phyloP scores from a whole-genome alignment of 2,888 invertebrate species.

The Calephelis perditalis region DNA sequence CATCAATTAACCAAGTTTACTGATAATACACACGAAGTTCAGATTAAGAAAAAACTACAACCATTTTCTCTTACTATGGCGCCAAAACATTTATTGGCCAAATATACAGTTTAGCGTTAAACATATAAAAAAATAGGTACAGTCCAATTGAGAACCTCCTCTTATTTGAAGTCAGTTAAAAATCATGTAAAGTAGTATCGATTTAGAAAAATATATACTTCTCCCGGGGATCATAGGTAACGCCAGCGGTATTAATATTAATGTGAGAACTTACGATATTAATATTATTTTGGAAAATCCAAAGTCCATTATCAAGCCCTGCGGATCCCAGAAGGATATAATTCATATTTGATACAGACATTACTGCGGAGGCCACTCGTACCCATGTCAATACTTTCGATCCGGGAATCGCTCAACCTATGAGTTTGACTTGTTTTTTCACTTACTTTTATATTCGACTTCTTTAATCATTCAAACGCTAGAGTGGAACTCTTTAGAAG shows the following conservation, averaged over 20 bases:
- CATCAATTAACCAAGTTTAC: no score
- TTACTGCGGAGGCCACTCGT: background rate
- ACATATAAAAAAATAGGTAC: background rate
- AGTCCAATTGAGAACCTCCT: background rate
- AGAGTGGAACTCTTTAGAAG: no score
- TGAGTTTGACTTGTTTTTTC: background rate
- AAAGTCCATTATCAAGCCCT: constrained; percentile 11
- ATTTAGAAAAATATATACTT: background rate
- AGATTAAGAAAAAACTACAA: no score
- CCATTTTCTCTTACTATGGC: no score
- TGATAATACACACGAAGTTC: no score
- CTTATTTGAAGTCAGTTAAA: background rate
- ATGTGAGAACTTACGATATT: constrained; percentile 13
- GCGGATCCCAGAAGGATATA: constrained; percentile 6
- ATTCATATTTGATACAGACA: constrained; percentile 21
- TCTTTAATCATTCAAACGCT: no score
- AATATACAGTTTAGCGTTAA: no score
- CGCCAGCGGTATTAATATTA: constrained; percentile 15
- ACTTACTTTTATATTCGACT: no score
- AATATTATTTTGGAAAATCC: constrained; percentile 18
- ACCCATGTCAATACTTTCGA: constrained; percentile 4
- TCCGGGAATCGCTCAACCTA: background rate
- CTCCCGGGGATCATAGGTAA: constrained; percentile 12
- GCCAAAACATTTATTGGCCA: no score
- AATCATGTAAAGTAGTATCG: background rate